Percentiles rank a stretch among this genome's conserved stretches.
Conservation (phyloP, 2,113 vertebrate genomes). For the Xyrauchen texanus region DNA sequence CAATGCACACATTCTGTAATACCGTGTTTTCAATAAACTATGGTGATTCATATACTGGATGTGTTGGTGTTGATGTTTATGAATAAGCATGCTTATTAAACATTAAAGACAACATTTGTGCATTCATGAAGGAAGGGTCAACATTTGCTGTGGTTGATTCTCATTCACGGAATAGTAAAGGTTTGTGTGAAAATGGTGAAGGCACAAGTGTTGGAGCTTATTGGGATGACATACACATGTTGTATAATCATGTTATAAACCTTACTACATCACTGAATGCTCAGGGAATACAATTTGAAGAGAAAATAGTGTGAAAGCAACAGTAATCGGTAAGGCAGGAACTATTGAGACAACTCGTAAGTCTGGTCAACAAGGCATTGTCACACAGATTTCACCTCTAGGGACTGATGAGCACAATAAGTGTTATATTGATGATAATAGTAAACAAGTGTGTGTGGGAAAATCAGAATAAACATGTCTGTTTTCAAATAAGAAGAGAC, state of each 20-base stretch:
- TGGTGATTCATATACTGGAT: too few relatives aligned
- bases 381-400: not conserved
- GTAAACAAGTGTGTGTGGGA: not conserved
- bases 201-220: not conserved
- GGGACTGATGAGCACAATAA: not conserved
- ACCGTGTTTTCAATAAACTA: too few relatives aligned
- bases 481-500: too few relatives aligned
- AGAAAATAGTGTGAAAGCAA: not conserved
- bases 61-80: too few relatives aligned
- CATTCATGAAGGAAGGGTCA: not conserved
- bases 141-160: not conserved
- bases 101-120: not conserved
- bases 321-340: not conserved
- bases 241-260: not conserved
- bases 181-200: not conserved
- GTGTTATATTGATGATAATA: not conserved
- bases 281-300: not conserved
- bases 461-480: not conserved
- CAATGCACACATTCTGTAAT: too few relatives aligned
- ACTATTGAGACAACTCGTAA: not conserved
- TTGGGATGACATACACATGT: not conserved
- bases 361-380: not conserved
- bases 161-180: not conserved
- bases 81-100: too few relatives aligned
- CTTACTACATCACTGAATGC: conserved; percentile 7